Conservation (phyloP, 2,888 invertebrate species). For the Ischnus inquisitorius region DNA sequence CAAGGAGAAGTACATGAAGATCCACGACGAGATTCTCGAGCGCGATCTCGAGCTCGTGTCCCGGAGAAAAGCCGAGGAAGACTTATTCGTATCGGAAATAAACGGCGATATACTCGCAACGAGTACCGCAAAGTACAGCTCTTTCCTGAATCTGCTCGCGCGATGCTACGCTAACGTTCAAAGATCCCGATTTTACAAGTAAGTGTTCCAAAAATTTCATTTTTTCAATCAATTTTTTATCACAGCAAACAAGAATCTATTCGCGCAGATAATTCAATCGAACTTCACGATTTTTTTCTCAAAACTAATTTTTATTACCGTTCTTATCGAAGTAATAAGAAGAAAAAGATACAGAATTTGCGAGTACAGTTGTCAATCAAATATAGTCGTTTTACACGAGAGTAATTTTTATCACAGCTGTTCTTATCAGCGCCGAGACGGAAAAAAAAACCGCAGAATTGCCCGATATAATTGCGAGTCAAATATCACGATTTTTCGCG, state of each 20-base stretch:
- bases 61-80: constrained; percentile 80
- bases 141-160: constrained; percentile 85
- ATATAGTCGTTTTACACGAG: background rate
- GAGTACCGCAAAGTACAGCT: constrained; percentile 86
- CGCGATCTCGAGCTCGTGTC: constrained; percentile 69
- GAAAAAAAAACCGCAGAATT: background rate
- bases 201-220: constrained; percentile 79
- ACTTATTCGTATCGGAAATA: constrained; percentile 4
- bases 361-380: background rate
- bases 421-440: background rate
- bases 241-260: background rate
- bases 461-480: background rate
- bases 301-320: background rate
- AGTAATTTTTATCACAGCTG: background rate
- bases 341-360: background rate
- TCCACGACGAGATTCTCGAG: constrained; percentile 78
- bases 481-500: background rate
- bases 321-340: background rate
- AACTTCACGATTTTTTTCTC: no score
- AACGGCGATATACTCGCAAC: constrained; percentile 85
- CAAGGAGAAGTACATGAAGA: constrained; percentile 80
- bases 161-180: constrained; percentile 83
- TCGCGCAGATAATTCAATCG: background rate
- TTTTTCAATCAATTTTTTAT: background rate
- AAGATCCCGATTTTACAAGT: constrained; percentile 86